Evolutionary conservation across 2,113 vertebrate species (phyloP).

Genomic region (Rhagologus leucostigma): DNA sequence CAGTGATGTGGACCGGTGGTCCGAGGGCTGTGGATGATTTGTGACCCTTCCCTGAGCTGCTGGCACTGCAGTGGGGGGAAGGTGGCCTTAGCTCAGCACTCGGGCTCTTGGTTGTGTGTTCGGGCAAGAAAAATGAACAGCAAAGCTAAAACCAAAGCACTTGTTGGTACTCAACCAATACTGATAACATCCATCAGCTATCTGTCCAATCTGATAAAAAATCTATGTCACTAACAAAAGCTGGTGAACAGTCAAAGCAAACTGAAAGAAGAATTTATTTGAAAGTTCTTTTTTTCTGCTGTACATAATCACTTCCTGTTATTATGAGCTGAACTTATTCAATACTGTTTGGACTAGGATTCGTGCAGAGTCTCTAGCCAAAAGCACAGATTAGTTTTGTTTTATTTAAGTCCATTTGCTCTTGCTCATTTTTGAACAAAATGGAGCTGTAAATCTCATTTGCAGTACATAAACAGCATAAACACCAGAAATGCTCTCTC

Average conservation of each 20-base stretch:
- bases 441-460: slow-evolving; percentile 21
- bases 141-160: background rate
- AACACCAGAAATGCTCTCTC: background rate
- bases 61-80: background rate
- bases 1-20: accelerated
- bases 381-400: slow-evolving; percentile 29
- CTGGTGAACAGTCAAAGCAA: background rate
- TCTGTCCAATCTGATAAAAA: background rate
- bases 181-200: background rate
- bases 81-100: background rate
- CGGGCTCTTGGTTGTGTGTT: background rate
- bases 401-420: slow-evolving; percentile 45
- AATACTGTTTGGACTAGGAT: background rate
- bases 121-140: background rate
- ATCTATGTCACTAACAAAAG: background rate
- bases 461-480: background rate
- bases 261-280: background rate
- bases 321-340: background rate
- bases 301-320: background rate
- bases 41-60: background rate
- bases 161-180: background rate
- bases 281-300: background rate
- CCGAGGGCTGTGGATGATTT: background rate
- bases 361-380: background rate
- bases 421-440: slow-evolving; percentile 9